Evolutionary conservation across 2,888 invertebrate species (phyloP).

Genomic region (Microplitis deprimator): DNA sequence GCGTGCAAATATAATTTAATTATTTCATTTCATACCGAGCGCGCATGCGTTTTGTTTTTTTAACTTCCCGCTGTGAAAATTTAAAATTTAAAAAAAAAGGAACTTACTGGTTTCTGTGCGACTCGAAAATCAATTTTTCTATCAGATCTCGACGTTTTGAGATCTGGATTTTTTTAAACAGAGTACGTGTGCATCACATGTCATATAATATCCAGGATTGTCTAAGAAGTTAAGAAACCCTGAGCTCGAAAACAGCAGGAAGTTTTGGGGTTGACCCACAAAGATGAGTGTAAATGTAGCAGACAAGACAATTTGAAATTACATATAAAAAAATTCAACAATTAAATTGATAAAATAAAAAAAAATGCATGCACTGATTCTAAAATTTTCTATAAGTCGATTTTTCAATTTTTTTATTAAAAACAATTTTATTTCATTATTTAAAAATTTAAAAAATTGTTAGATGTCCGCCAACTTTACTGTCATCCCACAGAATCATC

Average conservation of each 20-base stretch:
- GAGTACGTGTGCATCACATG: too few relatives aligned
- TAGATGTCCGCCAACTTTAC: neutral
- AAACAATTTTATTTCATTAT: neutral
- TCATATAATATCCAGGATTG: too few relatives aligned
- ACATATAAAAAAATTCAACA: too few relatives aligned
- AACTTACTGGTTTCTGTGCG: too few relatives aligned
- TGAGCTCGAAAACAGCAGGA: too few relatives aligned
- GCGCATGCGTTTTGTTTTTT: neutral
- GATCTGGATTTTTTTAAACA: too few relatives aligned
- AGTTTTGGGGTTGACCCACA: too few relatives aligned
- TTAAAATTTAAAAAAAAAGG: neutral
- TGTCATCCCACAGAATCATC: neutral
- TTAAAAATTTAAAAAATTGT: neutral
- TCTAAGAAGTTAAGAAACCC: too few relatives aligned
- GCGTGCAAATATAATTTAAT: neutral
- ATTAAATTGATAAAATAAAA: neutral
- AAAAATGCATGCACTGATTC: neutral
- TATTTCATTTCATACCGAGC: neutral
- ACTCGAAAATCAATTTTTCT: too few relatives aligned
- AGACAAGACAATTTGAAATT: too few relatives aligned
- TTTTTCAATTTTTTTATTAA: neutral
- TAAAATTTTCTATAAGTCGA: neutral
- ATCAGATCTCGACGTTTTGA: too few relatives aligned
- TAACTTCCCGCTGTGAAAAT: neutral
- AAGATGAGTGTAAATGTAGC: too few relatives aligned